Base-by-base conservation (phyloP, 2,113 vertebrate species). In the human region DNA sequence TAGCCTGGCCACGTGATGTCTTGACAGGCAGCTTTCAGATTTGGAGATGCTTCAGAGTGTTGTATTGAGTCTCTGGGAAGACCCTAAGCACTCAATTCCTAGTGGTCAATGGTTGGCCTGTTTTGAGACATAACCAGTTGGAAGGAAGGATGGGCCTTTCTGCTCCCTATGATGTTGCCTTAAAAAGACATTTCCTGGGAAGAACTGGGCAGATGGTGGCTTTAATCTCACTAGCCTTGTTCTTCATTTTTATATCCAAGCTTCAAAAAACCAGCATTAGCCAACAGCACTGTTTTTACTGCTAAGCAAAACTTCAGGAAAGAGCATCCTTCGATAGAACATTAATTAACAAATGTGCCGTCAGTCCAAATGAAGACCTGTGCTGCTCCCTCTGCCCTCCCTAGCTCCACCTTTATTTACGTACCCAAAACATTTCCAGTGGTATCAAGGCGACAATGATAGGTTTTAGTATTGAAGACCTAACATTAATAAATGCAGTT, bases 231-330 rank as follows among this genome's bases (percentile, higher is more conserved):
- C 38, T 93, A 5, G 3, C 32, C 55, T 85, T 55, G 13, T 5
- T 96, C 76, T 93, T 94, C 75, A 16, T 81, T 66, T 81, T 80
- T 76, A 61, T 82, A 83, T 32, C 38, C 35, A 75, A 70, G 40
- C 55, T 86, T 93, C 27, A 57, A 68, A 52, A 96, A 86, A n/a
- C 38, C 61, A 73, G 17, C 40, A 17, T 88, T 55, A 61, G 3
- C 22, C 84, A 81, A 18, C 43, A 50, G 16, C 8, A 6, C 80
- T 52, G 23, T 95, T 83, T 70, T 55, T 70, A 52, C 16, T 52
- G 87, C 40, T 57, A 38, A 89, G 85, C 8, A 23, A 70, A 91
- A 80, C 84, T 95, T 88, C 14, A 61, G 81, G 75, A 85, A 95
- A 48, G 75, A 27, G 3, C 25, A 4, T 40, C 45, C 55, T 91